phyloP scores from a whole-genome alignment of 2,113 vertebrate species.

The Marmota flaviventris region DNA sequence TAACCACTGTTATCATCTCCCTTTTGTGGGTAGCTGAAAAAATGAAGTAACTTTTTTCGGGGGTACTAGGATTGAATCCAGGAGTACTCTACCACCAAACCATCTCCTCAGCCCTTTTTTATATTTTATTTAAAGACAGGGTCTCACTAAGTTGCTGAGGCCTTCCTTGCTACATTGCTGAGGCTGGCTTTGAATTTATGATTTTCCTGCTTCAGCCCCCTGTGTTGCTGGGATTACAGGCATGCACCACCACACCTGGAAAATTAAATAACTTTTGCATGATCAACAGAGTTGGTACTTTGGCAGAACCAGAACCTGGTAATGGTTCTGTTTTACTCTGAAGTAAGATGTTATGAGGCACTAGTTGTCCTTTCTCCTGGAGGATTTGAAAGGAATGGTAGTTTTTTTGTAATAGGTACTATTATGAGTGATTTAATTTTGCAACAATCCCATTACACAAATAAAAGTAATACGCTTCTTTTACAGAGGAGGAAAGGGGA shows the following conservation, averaged over 20 bases:
- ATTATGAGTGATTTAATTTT: background rate
- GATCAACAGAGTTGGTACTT: background rate
- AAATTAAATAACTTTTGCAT: background rate
- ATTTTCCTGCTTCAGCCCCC: too few relatives aligned
- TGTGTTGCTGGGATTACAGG: too few relatives aligned
- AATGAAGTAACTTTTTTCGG: background rate
- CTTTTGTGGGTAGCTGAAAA: background rate
- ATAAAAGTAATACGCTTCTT: background rate
- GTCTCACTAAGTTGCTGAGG: too few relatives aligned
- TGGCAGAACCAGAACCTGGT: background rate
- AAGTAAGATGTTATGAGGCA: background rate
- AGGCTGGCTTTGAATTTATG: too few relatives aligned
- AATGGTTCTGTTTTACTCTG: background rate
- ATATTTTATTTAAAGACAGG: too few relatives aligned
- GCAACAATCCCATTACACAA: background rate
- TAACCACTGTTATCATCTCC: background rate
- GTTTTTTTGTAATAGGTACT: background rate
- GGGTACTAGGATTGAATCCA: too few relatives aligned
- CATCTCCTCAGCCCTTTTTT: too few relatives aligned
- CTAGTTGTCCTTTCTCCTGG: background rate
- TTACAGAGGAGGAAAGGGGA: background rate
- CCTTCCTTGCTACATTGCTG: too few relatives aligned
- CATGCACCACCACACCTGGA: too few relatives aligned
- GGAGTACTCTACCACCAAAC: too few relatives aligned
- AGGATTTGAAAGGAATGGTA: background rate